These are phyloP conservation scores for Cheilosia vernalis DNA, from an alignment of 2,888 invertebrate species.

Conservation along the genomic window DNA sequence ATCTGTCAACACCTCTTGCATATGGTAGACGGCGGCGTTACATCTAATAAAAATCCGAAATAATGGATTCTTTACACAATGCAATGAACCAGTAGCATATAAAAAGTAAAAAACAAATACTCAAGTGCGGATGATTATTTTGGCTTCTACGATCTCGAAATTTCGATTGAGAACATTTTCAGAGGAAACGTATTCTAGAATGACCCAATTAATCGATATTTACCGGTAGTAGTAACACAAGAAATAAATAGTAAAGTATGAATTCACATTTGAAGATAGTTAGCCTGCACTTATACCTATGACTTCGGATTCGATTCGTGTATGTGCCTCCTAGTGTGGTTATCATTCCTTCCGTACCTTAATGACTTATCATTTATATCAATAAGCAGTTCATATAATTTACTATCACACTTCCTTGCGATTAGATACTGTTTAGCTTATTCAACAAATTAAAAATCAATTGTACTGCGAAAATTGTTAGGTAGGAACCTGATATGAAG, in stretches of 20 bases:
- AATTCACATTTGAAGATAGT: background rate
- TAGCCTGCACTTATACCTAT: background rate
- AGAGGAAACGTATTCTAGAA: too few relatives aligned
- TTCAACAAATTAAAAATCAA: too few relatives aligned
- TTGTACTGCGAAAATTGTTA: background rate
- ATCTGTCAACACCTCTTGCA: slow-evolving; percentile 60
- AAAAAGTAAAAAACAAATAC: slow-evolving; percentile 54
- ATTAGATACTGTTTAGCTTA: background rate
- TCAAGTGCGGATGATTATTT: slow-evolving; percentile 28
- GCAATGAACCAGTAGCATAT: slow-evolving; percentile 68
- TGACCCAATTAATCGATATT: too few relatives aligned
- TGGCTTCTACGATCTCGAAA: background rate
- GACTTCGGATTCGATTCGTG: background rate
- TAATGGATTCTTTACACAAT: slow-evolving; percentile 60
- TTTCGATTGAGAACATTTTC: too few relatives aligned
- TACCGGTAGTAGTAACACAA: too few relatives aligned
- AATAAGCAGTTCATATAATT: background rate
- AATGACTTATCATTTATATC: background rate
- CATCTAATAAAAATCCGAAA: slow-evolving; percentile 69
- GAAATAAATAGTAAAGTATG: too few relatives aligned
- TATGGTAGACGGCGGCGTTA: slow-evolving; percentile 47
- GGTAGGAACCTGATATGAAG: too few relatives aligned
- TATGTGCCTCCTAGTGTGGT: background rate
- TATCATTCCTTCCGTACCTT: background rate
- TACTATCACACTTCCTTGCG: background rate